Conservation (phyloP, 2,797 vertebrate genomes). For the Xiphophorus birchmanni region DNA sequence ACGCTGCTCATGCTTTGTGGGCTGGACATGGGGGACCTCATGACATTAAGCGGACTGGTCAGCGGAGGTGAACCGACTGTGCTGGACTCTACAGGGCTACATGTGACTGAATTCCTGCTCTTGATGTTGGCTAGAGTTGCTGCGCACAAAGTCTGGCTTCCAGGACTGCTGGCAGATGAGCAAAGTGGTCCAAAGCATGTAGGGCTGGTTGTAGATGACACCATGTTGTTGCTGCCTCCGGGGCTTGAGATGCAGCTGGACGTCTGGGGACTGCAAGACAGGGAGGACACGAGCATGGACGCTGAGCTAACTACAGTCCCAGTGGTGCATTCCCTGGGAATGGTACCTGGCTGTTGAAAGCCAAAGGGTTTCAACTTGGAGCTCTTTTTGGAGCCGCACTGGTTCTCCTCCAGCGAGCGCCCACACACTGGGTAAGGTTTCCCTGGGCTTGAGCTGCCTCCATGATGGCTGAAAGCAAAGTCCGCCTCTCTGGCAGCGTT, state of each 20-base stretch:
- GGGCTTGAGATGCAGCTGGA: slow-evolving; percentile 91
- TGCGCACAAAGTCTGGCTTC: slow-evolving; percentile 86
- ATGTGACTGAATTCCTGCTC: slow-evolving; percentile 87
- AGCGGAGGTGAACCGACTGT: slow-evolving; percentile 92
- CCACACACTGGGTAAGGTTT: slow-evolving; percentile 89
- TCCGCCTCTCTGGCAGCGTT: slow-evolving; percentile 94
- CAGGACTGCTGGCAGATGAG: slow-evolving; percentile 85
- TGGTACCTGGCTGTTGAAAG: slow-evolving; percentile 80
- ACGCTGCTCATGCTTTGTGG: slow-evolving; percentile 92
- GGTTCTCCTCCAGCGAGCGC: slow-evolving; percentile 84
- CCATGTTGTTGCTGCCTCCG: slow-evolving; percentile 88
- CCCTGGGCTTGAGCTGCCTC: slow-evolving; percentile 81
- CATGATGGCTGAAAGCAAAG: slow-evolving; percentile 89
- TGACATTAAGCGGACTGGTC: slow-evolving; percentile 93
- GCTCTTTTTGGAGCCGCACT: slow-evolving; percentile 71
- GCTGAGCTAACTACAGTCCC: slow-evolving; percentile 82
- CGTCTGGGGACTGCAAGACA: slow-evolving; percentile 87
- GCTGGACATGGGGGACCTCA: slow-evolving; percentile 96
- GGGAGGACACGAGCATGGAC: slow-evolving; percentile 85
- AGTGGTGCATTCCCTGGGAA: slow-evolving; percentile 80
- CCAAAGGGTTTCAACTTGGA: slow-evolving; percentile 83
- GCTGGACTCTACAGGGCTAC: slow-evolving; percentile 92
- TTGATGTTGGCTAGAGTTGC: slow-evolving; percentile 85
- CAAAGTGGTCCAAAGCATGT: slow-evolving; percentile 86
- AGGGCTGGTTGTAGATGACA: slow-evolving; percentile 91